Conservation (phyloP, 2,797 vertebrate genomes). For the Anableps anableps region DNA sequence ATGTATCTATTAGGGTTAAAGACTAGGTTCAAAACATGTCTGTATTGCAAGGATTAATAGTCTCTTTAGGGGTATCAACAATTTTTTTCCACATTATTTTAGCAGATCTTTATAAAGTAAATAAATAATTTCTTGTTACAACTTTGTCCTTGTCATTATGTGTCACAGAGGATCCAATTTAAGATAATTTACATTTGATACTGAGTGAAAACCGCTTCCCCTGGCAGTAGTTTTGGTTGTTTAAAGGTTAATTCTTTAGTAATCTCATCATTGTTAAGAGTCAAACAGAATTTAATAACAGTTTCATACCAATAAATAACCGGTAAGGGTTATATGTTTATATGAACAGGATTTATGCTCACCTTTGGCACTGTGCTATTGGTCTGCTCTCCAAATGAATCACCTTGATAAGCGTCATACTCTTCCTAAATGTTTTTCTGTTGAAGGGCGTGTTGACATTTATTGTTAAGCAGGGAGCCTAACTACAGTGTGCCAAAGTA, state of each 20-base stretch:
- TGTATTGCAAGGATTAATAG: too few species aligned
- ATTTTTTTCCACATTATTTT: too few species aligned
- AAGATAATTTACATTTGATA: neutral
- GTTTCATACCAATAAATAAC: neutral
- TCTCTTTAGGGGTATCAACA: too few species aligned
- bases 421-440: constrained; percentile 20
- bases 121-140: too few species aligned
- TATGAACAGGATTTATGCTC: constrained; percentile 2
- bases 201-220: neutral
- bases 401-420: constrained; percentile 9
- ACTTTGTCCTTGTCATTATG: neutral
- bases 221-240: neutral
- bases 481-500: constrained; percentile 9
- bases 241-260: neutral
- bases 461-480: constrained; percentile 23
- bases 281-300: neutral
- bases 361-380: constrained; percentile 15
- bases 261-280: neutral
- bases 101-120: too few species aligned
- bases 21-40: too few species aligned
- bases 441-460: constrained; percentile 29
- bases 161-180: neutral
- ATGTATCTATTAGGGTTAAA: neutral
- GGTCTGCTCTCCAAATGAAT: constrained; percentile 37
- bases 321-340: neutral